Evolutionary conservation across 2,797 vertebrate species (phyloP).

Genomic region (Phyllotis vaccarum): DNA sequence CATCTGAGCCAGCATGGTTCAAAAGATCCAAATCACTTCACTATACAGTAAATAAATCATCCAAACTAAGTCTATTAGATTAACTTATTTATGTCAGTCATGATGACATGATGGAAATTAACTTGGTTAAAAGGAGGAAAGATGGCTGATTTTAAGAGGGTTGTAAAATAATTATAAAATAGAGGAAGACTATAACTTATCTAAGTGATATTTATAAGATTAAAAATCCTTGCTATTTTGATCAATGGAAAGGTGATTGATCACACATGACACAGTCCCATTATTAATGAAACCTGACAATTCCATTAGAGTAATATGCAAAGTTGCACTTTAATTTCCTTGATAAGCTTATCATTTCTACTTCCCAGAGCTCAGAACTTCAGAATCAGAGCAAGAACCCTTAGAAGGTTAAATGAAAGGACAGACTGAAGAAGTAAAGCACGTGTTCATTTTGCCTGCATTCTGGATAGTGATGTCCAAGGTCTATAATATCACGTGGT

Average conservation of each 20-base stretch:
- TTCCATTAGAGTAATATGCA: conserved; percentile 64
- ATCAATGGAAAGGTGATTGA: conserved; percentile 66
- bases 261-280: conserved; percentile 55
- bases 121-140: conserved; percentile 30
- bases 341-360: conserved; percentile 65
- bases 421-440: neutral
- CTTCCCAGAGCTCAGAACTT: neutral
- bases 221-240: conserved; percentile 58
- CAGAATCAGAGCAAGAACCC: conserved; percentile 24
- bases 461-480: neutral
- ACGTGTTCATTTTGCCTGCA: neutral
- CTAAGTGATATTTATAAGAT: conserved; percentile 48
- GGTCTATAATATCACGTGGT: neutral
- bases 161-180: conserved; percentile 63
- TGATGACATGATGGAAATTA: conserved; percentile 32
- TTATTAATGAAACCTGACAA: conserved; percentile 71
- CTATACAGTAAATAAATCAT: conserved; percentile 45
- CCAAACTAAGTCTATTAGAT: conserved; percentile 29
- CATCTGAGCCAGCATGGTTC: conserved; percentile 19
- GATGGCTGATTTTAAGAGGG: conserved; percentile 56
- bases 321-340: conserved; percentile 59
- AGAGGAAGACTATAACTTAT: conserved; percentile 10
- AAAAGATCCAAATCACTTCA: neutral
- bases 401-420: conserved; percentile 69
- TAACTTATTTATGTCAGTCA: conserved; percentile 33